Percentiles rank a stretch among this genome's conserved stretches.
Evolutionary conservation across 2,113 vertebrate genomes (phyloP).

Genomic region (Brienomyrus longianalis): DNA sequence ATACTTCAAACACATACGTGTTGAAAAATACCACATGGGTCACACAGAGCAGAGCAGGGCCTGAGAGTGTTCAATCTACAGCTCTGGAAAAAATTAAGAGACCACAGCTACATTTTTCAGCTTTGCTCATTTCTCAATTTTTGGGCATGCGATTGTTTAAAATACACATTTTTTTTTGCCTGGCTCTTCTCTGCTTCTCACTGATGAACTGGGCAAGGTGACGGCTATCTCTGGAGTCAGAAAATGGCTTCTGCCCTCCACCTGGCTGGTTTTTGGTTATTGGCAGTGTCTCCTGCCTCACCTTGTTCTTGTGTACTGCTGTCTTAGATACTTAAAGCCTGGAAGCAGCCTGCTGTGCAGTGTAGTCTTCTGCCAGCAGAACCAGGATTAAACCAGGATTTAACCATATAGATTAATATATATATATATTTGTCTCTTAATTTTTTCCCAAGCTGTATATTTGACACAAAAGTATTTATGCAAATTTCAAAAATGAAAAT

Average conservation of each 20-base stretch:
- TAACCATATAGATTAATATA: background rate
- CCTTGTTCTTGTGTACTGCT: background rate
- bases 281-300: background rate
- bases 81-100: background rate
- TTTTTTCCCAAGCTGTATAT: background rate
- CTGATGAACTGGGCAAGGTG: background rate
- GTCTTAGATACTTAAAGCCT: background rate
- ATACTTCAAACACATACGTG: background rate
- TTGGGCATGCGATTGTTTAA: too few relatives aligned
- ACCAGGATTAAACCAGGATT: background rate
- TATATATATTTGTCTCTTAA: background rate
- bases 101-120: background rate
- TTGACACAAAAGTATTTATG: background rate
- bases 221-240: too few relatives aligned
- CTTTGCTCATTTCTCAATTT: too few relatives aligned
- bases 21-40: background rate
- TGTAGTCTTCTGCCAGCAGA: background rate
- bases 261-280: background rate
- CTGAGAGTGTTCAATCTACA: background rate
- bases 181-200: background rate
- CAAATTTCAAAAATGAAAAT: background rate
- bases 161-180: background rate
- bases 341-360: background rate
- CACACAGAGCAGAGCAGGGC: background rate
- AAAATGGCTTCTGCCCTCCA: too few relatives aligned